Base-by-base conservation (phyloP, 2,797 vertebrate species). In the Acropternis orthonyx region DNA sequence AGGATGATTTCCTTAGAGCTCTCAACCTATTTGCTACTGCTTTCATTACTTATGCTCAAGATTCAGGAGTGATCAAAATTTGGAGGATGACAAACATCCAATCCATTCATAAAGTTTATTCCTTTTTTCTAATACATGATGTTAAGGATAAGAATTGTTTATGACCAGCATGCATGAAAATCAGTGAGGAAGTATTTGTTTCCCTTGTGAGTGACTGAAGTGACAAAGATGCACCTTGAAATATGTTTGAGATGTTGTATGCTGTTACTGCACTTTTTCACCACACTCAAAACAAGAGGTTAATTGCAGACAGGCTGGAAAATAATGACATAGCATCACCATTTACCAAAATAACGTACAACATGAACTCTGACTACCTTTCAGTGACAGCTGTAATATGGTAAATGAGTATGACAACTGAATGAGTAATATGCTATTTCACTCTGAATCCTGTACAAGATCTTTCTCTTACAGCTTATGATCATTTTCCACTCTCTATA, bases 241-340 rank as follows among this genome's bases (percentile, higher is more conserved):
- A 85, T 67, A 67, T n/a, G 46, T 81, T 89, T 91, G 79, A 95
- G 91, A 91, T 30, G 69, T 72, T 91, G 34, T 74, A 22, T 39
- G 58, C 48, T 87, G 59, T 30, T 85, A 69, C 34, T 59, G 76
- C 27, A 72, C 34, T 24, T 74, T 88, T 89, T 81, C 46, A 78
- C 37, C 27, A 30, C 3, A 2, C 58, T 91, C 72, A 80, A 11
- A 89, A 67, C 56, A 83, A 85, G 76, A 95, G 91, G 95, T 95
- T 95, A 96, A 94, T 95, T 95, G 94, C 69, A 95, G 79, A 65
- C 69, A 81, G 79, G 46, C 65, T 22, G 4, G 74, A 77, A 94
- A 93, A 95, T 85, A 94, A 93, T 85, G 85, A 91, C 73, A 61
- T 71, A 56, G 75, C 69, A 89, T 77, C 58, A 62, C 49, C 73